These are phyloP conservation scores for Mixornis gularis DNA, from an alignment of 2,113 vertebrate species.

Conservation along the genomic window DNA sequence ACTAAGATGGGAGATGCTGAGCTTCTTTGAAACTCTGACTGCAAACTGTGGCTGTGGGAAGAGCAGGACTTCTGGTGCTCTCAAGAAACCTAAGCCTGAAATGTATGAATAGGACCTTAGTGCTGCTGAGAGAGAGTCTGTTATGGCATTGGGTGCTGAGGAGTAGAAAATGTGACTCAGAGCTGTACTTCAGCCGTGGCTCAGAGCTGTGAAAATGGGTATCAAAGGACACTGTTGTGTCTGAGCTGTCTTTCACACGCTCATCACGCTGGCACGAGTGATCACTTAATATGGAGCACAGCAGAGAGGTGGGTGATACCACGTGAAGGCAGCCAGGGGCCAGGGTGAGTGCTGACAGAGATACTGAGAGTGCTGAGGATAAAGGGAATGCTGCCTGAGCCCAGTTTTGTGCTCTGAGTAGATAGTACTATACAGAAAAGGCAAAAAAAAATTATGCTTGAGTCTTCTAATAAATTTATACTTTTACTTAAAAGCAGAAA, in stretches of 20 bases:
- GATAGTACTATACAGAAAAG: not conserved
- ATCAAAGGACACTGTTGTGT: not conserved
- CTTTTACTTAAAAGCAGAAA: slow-evolving; percentile 24
- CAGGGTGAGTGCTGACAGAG: not conserved
- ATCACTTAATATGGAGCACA: not conserved
- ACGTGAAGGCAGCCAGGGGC: not conserved
- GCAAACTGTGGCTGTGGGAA: not conserved
- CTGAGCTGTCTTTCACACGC: not conserved
- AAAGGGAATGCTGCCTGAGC: not conserved
- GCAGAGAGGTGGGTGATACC: not conserved
- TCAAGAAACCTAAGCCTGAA: not conserved
- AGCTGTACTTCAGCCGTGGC: not conserved
- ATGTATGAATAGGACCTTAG: not conserved
- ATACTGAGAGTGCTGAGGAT: not conserved
- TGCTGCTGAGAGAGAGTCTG: not conserved
- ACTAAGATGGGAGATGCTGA: not conserved
- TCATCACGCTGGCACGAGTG: not conserved
- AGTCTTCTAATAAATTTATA: not conserved
- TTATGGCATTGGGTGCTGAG: not conserved
- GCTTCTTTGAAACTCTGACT: not conserved
- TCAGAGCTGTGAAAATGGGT: not conserved
- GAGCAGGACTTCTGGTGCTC: not conserved
- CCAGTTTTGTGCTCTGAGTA: not conserved
- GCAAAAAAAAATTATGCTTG: not conserved
- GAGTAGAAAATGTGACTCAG: not conserved